Evolutionary conservation across 1,140 invertebrate genomes (phyloP).

Genomic region (Drosophila truncata): DNA sequence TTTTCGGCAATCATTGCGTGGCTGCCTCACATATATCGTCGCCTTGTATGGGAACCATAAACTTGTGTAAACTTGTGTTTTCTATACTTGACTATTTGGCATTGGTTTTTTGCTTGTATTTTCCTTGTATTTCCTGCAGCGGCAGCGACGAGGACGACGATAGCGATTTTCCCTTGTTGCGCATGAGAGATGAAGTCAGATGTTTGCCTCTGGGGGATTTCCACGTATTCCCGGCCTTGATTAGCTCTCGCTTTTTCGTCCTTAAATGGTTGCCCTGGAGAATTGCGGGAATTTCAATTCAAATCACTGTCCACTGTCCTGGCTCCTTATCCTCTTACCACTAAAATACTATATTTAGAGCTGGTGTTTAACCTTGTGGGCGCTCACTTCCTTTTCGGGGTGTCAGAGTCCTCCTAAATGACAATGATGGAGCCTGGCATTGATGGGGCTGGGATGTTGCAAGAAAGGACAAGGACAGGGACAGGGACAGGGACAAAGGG

Average conservation of each 20-base stretch:
- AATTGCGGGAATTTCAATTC: conserved; percentile 42
- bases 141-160: not conserved
- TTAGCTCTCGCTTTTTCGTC: conserved; percentile 39
- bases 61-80: conserved; percentile 49
- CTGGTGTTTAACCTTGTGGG: conserved; percentile 37
- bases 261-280: conserved; percentile 24
- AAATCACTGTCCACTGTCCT: conserved; percentile 26
- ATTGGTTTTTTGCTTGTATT: conserved; percentile 34
- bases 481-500: conserved; percentile 22
- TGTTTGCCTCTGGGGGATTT: conserved; percentile 13
- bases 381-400: conserved; percentile 37
- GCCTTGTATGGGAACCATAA: conserved; percentile 42
- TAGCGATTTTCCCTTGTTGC: conserved; percentile 37
- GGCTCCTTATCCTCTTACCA: not conserved
- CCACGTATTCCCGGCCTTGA: conserved; percentile 43
- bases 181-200: conserved; percentile 51
- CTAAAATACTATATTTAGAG: conserved; percentile 29
- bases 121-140: not conserved
- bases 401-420: conserved; percentile 44
- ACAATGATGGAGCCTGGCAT: conserved; percentile 73
- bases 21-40: conserved; percentile 34
- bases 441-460: conserved; percentile 36
- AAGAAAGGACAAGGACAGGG: not conserved
- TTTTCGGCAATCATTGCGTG: conserved; percentile 49
- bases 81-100: conserved; percentile 42